Conservation (phyloP, 2,888 invertebrate species). For the Tanypteryx hageni region DNA sequence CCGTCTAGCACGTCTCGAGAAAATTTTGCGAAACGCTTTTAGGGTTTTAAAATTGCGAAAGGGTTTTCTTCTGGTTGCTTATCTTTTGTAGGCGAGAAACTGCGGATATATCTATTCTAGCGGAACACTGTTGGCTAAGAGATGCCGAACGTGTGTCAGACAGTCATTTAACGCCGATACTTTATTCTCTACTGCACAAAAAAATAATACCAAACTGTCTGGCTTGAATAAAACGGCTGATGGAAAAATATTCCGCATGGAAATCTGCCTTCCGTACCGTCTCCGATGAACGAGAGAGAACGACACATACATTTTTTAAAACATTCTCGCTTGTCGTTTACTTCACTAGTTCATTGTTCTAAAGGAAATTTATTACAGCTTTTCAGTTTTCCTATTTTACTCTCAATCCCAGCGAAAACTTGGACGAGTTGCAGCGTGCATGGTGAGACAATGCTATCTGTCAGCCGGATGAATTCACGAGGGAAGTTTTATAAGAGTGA, state of each 20-base stretch:
- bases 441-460: slow-evolving; percentile 17
- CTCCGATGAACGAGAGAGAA: not conserved
- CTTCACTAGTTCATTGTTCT: not conserved
- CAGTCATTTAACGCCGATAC: not conserved
- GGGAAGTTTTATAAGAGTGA: slow-evolving; percentile 53
- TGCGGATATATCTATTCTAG: not conserved
- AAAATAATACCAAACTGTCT: not conserved
- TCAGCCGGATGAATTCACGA: slow-evolving; percentile 42
- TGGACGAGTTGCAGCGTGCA: not conserved
- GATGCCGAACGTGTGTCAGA: not conserved
- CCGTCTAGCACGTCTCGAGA: not conserved
- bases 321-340: not conserved
- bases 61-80: not conserved
- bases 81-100: not conserved
- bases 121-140: not conserved
- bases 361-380: slow-evolving; percentile 25
- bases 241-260: not conserved
- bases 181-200: not conserved
- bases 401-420: slow-evolving; percentile 19
- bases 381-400: slow-evolving; percentile 6
- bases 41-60: not conserved
- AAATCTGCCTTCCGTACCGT: slow-evolving; percentile 4
- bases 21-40: not conserved
- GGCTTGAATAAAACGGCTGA: not conserved
- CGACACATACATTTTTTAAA: not conserved